A percentile compares a stretch with the other conserved stretches of the same genome.
Conservation (phyloP, 1,140 invertebrate species). For the Drosophila pseudoobscura region DNA sequence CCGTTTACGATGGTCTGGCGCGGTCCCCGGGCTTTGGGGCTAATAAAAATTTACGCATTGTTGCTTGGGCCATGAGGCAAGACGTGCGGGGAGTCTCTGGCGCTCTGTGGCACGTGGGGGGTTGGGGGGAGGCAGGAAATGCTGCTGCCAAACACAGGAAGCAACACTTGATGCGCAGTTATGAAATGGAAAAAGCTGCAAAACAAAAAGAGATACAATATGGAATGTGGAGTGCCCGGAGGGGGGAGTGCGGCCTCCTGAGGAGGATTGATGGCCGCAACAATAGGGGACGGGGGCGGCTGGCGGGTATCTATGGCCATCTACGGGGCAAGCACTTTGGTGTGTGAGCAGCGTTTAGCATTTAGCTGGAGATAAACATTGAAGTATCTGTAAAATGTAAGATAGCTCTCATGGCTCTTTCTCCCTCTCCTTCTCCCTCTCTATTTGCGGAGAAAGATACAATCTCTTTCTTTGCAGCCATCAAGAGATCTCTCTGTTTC, state of each 20-base stretch:
- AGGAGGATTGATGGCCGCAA: conserved; percentile 36
- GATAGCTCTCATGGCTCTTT: too few relatives aligned
- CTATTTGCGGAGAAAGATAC: too few relatives aligned
- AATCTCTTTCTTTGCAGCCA: conserved; percentile 37
- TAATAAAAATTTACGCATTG: conserved; percentile 77
- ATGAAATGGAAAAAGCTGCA: conserved; percentile 44
- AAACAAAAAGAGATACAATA: conserved; percentile 32
- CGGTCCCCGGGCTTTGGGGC: conserved; percentile 23
- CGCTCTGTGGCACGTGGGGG: conserved; percentile 3
- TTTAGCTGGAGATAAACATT: too few relatives aligned
- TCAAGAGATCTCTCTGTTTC: conserved; percentile 38
- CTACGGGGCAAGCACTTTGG: conserved; percentile 1
- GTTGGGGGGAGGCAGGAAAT: conserved; percentile 39
- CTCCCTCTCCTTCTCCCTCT: too few relatives aligned
- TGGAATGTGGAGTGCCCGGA: not conserved
- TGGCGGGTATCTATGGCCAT: conserved; percentile 31
- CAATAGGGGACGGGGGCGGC: conserved; percentile 12
- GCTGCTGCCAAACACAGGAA: conserved; percentile 50
- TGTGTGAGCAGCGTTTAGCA: too few relatives aligned
- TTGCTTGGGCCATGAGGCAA: conserved; percentile 48
- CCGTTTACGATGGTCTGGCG: conserved; percentile 35
- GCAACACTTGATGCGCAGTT: conserved; percentile 73
- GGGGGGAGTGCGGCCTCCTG: not conserved
- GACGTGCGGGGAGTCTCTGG: conserved; percentile 24
- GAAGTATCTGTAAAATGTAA: too few relatives aligned